These are phyloP conservation scores for Polyergus mexicanus DNA, from an alignment of 1,140 invertebrate genomes.

Conservation along the genomic window DNA sequence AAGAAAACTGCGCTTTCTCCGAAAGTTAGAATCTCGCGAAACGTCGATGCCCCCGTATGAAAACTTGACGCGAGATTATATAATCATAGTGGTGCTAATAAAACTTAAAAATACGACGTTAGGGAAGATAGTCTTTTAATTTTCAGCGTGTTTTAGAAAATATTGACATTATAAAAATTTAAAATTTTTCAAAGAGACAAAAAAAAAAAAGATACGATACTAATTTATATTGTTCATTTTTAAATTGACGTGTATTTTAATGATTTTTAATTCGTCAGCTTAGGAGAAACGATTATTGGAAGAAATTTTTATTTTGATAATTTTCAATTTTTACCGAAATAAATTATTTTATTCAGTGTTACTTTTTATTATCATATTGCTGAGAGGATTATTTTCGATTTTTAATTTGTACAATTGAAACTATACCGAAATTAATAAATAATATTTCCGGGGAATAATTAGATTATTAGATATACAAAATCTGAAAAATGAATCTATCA, in stretches of 20 bases:
- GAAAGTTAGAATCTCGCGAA: constrained; percentile 33
- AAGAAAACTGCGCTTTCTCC: constrained; percentile 20
- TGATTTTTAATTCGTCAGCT: too few relatives aligned
- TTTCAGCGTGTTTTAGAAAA: neutral
- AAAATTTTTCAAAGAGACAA: neutral
- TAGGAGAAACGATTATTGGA: neutral
- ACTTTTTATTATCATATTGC: neutral
- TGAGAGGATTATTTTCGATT: neutral
- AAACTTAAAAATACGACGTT: constrained; percentile 42
- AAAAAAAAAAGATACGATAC: neutral
- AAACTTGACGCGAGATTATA: constrained; percentile 29
- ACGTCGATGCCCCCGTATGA: constrained; percentile 22
- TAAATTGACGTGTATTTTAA: too few relatives aligned
- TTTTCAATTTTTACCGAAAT: too few relatives aligned
- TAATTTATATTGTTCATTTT: neutral
- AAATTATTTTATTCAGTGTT: too few relatives aligned
- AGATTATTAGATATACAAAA: neutral
- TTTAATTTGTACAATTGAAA: neutral
- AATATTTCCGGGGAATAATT: neutral
- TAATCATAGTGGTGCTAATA: constrained; percentile 12
- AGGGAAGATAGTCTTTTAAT: constrained; percentile 9
- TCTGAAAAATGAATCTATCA: neutral
- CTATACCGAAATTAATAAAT: neutral
- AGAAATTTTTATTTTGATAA: neutral
- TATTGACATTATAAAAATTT: neutral